Percentiles rank a stretch among this genome's conserved stretches.
Conservation (phyloP, 2,888 invertebrate species). For the Cephus sareptanus region DNA sequence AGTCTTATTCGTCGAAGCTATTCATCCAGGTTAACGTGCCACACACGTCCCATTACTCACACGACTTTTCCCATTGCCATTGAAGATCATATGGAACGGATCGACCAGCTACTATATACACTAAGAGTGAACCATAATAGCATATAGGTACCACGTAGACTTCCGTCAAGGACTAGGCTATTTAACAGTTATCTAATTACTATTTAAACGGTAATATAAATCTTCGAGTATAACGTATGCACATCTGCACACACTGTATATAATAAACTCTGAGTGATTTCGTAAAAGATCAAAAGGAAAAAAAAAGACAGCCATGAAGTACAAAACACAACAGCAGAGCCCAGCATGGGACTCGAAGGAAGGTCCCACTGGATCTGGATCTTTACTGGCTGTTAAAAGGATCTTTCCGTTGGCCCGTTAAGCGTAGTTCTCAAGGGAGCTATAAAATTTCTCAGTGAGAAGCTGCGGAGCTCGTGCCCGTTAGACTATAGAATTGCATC, state of each 20-base stretch:
- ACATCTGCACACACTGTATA: not conserved
- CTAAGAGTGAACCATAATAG: not conserved
- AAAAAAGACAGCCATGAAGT: not conserved
- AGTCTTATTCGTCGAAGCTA: slow-evolving; percentile 26
- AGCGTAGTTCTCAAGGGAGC: not conserved
- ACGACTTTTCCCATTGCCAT: slow-evolving; percentile 9
- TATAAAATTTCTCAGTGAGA: not conserved
- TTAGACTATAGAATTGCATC: not conserved
- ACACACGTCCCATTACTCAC: slow-evolving; percentile 35
- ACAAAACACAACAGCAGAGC: not conserved
- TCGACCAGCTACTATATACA: not conserved
- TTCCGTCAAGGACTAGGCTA: not conserved
- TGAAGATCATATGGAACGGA: not conserved
- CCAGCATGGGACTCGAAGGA: not conserved
- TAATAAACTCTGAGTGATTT: not conserved
- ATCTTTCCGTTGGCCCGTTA: not conserved
- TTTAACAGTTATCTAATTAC: not conserved
- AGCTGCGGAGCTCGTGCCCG: not conserved
- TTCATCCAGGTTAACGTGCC: slow-evolving; percentile 56
- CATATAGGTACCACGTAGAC: not conserved
- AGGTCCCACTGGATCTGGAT: not conserved
- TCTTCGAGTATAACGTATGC: not conserved
- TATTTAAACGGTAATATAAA: not conserved
- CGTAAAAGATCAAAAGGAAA: not conserved
- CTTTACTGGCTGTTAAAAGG: not conserved